Evolutionary conservation across 2,797 vertebrate species (phyloP).

Genomic region (Chaetophractus vellerosus): DNA sequence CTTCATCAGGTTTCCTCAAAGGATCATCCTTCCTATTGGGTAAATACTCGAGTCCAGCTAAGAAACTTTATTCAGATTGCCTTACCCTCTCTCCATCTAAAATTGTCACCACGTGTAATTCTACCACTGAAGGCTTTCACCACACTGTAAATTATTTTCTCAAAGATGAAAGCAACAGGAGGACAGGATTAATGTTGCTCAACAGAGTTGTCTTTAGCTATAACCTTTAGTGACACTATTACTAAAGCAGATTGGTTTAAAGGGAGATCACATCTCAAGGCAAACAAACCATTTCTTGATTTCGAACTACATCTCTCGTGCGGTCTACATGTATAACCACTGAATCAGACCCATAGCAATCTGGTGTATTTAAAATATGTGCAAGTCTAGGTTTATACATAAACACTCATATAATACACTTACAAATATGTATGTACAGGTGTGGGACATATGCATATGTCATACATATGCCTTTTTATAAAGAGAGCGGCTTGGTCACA

Average conservation of each 20-base stretch:
- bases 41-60: conserved; percentile 16
- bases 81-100: neutral
- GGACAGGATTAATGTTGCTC: neutral
- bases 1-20: conserved; percentile 47
- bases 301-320: conserved; percentile 15
- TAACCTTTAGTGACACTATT: neutral
- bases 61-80: neutral
- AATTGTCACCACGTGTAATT: neutral
- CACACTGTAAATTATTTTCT: neutral
- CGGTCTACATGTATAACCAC: neutral
- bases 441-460: neutral
- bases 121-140: neutral
- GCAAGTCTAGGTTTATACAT: neutral
- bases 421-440: neutral
- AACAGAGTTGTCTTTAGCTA: neutral
- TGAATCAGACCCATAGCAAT: neutral
- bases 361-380: conserved; percentile 2
- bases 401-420: neutral
- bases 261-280: conserved; percentile 32
- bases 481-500: neutral
- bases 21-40: neutral
- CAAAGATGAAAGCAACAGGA: conserved; percentile 28
- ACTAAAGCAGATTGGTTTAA: conserved; percentile 63
- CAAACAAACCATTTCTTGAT: conserved; percentile 35
- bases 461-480: neutral